Evolutionary conservation across 1,140 invertebrate species (phyloP).

Genomic region (Cotesia glomerata): DNA sequence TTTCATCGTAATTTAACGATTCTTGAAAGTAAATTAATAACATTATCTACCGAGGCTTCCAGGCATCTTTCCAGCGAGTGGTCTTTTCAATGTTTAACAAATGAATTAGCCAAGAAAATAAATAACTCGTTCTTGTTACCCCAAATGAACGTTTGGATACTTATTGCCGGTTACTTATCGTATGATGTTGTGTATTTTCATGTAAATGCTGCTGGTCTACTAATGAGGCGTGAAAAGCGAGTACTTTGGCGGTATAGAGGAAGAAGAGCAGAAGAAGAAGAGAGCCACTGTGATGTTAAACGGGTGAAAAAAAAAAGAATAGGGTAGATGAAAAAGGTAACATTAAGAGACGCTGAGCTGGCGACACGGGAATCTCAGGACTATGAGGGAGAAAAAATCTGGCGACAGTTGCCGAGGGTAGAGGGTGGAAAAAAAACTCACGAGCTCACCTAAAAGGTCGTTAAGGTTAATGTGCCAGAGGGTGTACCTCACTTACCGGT

Average conservation of each 20-base stretch:
- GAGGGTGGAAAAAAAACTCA: background rate
- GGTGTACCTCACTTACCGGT: background rate
- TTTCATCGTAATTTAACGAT: constrained; percentile 61
- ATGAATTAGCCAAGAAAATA: background rate
- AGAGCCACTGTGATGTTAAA: constrained; percentile 7
- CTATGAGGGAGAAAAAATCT: constrained; percentile 42
- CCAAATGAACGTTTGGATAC: background rate
- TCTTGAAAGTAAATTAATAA: constrained; percentile 59
- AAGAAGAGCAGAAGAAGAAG: background rate
- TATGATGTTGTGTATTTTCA: background rate
- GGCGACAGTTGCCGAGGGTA: constrained; percentile 6
- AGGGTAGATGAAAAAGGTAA: constrained; percentile 43
- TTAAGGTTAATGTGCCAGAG: constrained; percentile 56
- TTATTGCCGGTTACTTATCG: background rate
- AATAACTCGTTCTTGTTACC: background rate
- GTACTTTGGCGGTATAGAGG: background rate
- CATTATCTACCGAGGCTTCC: constrained; percentile 50
- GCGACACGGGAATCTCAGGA: constrained; percentile 54
- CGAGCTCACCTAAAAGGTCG: constrained; percentile 53
- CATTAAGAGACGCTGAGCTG: constrained; percentile 57
- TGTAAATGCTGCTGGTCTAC: too few relatives aligned
- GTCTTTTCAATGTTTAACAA: background rate
- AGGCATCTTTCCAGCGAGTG: constrained; percentile 18
- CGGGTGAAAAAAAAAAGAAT: constrained; percentile 2
- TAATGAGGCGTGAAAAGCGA: too few relatives aligned